These are phyloP conservation scores for Cheilosia impressa DNA, from an alignment of 2,888 invertebrate species.

Conservation along the genomic window DNA sequence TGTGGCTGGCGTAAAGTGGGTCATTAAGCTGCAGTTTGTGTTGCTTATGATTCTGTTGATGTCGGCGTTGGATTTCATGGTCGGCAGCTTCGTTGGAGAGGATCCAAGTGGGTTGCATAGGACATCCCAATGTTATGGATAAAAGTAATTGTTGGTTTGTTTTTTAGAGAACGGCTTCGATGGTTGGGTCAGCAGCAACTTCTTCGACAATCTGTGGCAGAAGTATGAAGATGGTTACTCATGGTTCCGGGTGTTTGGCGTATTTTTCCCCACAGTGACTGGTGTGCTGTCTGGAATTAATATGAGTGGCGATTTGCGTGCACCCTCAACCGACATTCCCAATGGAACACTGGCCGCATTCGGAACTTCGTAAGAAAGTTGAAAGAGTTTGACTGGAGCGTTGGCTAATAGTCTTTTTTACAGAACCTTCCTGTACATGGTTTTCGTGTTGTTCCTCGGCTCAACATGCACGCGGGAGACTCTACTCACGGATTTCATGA, in stretches of 20 bases:
- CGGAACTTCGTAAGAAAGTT: slow-evolving; percentile 89
- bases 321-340: slow-evolving; percentile 96
- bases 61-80: slow-evolving; percentile 96
- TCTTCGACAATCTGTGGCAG: slow-evolving; percentile 92
- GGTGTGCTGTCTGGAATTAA: slow-evolving; percentile 98
- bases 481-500: slow-evolving; percentile 92
- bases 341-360: slow-evolving; percentile 97
- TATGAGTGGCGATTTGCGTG: slow-evolving; percentile 97
- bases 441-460: slow-evolving; percentile 95
- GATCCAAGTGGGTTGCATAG: slow-evolving; percentile 86
- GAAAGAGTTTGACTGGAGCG: background rate
- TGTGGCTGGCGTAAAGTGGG: slow-evolving; percentile 98
- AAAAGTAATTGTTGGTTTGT: slow-evolving; percentile 31
- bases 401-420: slow-evolving; percentile 26
- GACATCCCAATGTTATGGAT: background rate
- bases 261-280: slow-evolving; percentile 98
- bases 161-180: slow-evolving; percentile 90
- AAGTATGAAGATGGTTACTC: slow-evolving; percentile 91
- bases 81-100: slow-evolving; percentile 93
- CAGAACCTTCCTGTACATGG: slow-evolving; percentile 94
- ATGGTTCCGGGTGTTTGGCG: slow-evolving; percentile 98
- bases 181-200: slow-evolving; percentile 92
- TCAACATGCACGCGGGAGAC: slow-evolving; percentile 91
- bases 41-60: slow-evolving; percentile 93
- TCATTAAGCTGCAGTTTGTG: slow-evolving; percentile 96